Percentiles rank a stretch among this genome's conserved stretches.
phyloP scores from a whole-genome alignment of 2,888 invertebrate genomes.

The Nomada ferruginata region DNA sequence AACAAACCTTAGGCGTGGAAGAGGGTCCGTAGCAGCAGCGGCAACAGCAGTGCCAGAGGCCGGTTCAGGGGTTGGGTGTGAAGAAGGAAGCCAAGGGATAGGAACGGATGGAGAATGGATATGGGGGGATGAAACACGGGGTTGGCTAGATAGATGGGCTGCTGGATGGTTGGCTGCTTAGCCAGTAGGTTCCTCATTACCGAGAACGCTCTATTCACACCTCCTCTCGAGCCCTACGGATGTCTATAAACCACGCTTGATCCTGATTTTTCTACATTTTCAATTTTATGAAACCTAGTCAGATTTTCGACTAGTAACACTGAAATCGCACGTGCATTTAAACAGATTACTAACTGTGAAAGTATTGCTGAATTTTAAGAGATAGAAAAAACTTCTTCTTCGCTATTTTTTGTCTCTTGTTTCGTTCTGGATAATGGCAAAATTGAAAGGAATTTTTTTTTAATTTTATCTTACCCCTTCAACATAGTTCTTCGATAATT shows the following conservation, averaged over 20 bases:
- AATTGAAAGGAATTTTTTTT: too few relatives aligned
- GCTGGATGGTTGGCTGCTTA: slow-evolving; percentile 76
- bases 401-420: too few relatives aligned
- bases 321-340: too few relatives aligned
- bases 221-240: slow-evolving; percentile 68
- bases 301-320: background rate
- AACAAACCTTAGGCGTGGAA: slow-evolving; percentile 69
- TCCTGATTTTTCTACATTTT: background rate
- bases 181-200: slow-evolving; percentile 78
- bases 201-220: slow-evolving; percentile 78
- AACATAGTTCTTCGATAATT: too few relatives aligned
- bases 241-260: slow-evolving; percentile 66
- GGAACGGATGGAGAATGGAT: slow-evolving; percentile 74
- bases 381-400: too few relatives aligned
- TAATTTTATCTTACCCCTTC: too few relatives aligned
- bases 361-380: too few relatives aligned
- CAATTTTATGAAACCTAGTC: background rate
- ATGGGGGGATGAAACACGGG: slow-evolving; percentile 71
- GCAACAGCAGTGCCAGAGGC: slow-evolving; percentile 57
- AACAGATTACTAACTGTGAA: too few relatives aligned
- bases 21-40: slow-evolving; percentile 58
- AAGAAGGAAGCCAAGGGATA: slow-evolving; percentile 69
- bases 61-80: slow-evolving; percentile 62
- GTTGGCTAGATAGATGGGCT: slow-evolving; percentile 72
- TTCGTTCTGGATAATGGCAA: too few relatives aligned